Conservation (phyloP, 2,797 vertebrate genomes). For the Typhlichthys eigenmanni region DNA sequence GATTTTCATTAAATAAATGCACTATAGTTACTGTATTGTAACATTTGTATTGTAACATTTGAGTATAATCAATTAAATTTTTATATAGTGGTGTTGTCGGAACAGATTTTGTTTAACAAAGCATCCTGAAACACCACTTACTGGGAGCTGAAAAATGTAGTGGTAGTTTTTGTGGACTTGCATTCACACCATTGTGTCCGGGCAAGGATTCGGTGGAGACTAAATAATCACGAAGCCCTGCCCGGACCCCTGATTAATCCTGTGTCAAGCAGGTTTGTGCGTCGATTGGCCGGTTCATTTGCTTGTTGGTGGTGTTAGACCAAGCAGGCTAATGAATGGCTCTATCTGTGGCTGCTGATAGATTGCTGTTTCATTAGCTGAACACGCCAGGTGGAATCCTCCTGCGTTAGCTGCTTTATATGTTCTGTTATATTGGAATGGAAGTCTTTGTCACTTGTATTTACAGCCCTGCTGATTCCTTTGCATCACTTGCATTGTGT, state of each 20-base stretch:
- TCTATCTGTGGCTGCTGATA: constrained; percentile 36
- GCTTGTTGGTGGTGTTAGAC: constrained; percentile 27
- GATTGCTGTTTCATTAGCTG: constrained; percentile 44
- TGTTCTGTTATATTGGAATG: constrained; percentile 41
- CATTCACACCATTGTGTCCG: constrained; percentile 9
- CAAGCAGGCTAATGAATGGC: constrained; percentile 52
- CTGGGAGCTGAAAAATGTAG: too few relatives aligned
- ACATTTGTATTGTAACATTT: too few relatives aligned
- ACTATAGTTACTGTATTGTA: too few relatives aligned
- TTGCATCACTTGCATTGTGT: constrained; percentile 21
- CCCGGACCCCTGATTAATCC: constrained; percentile 35
- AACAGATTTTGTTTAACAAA: too few relatives aligned
- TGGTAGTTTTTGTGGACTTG: background rate
- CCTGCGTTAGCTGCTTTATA: background rate
- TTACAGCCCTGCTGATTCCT: constrained; percentile 70
- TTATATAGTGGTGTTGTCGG: too few relatives aligned
- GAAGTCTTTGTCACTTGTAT: constrained; percentile 77
- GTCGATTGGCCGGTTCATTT: constrained; percentile 46
- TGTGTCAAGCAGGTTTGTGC: constrained; percentile 15
- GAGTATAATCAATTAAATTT: too few relatives aligned
- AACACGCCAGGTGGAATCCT: constrained; percentile 39
- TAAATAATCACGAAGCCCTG: constrained; percentile 15
- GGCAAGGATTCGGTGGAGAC: background rate
- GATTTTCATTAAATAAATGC: too few relatives aligned
- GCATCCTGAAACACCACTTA: too few relatives aligned